A percentile compares a stretch with the other conserved stretches of the same genome.
Evolutionary conservation across 2,888 invertebrate genomes (phyloP).

Genomic region (Diloba caeruleocephala): DNA sequence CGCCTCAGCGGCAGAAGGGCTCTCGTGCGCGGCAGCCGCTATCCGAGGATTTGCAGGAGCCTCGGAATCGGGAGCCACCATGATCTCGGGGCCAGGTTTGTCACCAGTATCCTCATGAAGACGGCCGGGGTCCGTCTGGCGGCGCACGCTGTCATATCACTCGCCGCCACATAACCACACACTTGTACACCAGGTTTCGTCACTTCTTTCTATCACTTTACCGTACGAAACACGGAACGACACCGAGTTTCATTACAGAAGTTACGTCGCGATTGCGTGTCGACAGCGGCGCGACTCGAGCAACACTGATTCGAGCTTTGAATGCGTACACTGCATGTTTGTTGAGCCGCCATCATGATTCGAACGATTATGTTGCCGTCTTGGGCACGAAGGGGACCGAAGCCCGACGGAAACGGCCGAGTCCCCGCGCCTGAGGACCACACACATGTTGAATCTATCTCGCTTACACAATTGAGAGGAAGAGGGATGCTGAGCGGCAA

Average conservation of each 20-base stretch:
- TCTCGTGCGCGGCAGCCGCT: slow-evolving; percentile 82
- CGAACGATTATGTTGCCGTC: slow-evolving; percentile 85
- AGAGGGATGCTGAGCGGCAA: slow-evolving; percentile 72
- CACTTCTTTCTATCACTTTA: slow-evolving; percentile 84
- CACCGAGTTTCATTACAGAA: slow-evolving; percentile 74
- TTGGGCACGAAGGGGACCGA: slow-evolving; percentile 79
- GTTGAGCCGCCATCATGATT: slow-evolving; percentile 88
- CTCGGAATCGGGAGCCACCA: slow-evolving; percentile 90
- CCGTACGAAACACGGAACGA: slow-evolving; percentile 80
- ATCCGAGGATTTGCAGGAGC: slow-evolving; percentile 89
- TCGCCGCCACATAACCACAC: slow-evolving; percentile 89
- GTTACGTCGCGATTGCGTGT: slow-evolving; percentile 71
- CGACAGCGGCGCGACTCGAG: slow-evolving; percentile 78
- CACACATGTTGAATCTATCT: slow-evolving; percentile 81
- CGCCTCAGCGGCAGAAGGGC: slow-evolving; percentile 84
- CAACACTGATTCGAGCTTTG: slow-evolving; percentile 80
- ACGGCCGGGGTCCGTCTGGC: slow-evolving; percentile 89
- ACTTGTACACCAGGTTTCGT: slow-evolving; percentile 85
- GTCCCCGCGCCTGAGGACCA: slow-evolving; percentile 76
- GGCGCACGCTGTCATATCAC: slow-evolving; percentile 89
- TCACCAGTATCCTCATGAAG: slow-evolving; percentile 90
- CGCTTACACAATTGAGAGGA: slow-evolving; percentile 70
- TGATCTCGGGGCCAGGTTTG: slow-evolving; percentile 89
- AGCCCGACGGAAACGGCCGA: slow-evolving; percentile 73
- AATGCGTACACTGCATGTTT: slow-evolving; percentile 83